phyloP scores from a whole-genome alignment of 2,888 invertebrate species.

The Tribolium freemani region DNA sequence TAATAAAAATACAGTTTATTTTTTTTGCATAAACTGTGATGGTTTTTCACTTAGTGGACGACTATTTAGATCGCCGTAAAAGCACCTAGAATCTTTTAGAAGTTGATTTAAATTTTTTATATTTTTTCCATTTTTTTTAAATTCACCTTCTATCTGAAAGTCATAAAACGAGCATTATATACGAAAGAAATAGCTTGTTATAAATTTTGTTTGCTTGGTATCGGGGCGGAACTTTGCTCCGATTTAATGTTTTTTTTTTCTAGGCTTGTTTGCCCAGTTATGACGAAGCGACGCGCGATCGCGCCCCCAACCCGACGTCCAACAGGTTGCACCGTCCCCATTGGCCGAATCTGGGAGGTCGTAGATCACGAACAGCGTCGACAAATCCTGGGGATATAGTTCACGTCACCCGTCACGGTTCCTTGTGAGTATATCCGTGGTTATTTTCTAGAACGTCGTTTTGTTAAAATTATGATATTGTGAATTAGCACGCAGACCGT shows the following conservation, averaged over 20 bases:
- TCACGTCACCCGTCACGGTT: conserved; percentile 65
- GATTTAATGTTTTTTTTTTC: conserved; percentile 1
- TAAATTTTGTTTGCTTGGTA: too few species aligned
- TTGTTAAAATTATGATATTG: conserved; percentile 61
- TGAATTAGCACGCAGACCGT: conserved; percentile 62
- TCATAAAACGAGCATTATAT: too few species aligned
- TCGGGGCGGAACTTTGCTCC: too few species aligned
- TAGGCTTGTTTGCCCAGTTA: conserved; percentile 69
- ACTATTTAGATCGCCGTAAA: too few species aligned
- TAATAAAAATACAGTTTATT: too few species aligned
- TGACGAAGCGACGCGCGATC: conserved; percentile 69
- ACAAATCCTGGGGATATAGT: conserved; percentile 58
- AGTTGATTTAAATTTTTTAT: too few species aligned
- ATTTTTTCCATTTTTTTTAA: too few species aligned
- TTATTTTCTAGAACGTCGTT: conserved; percentile 42
- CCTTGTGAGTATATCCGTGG: conserved; percentile 62
- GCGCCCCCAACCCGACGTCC: conserved; percentile 53
- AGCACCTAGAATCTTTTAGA: too few species aligned
- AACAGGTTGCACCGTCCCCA: conserved; percentile 63
- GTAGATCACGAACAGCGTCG: conserved; percentile 60
- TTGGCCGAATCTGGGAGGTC: conserved; percentile 63
- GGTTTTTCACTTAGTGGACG: too few species aligned
- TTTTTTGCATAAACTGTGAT: too few species aligned
- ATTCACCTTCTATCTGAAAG: too few species aligned
- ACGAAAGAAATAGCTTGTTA: too few species aligned